Base-by-base conservation (phyloP, 2,888 invertebrate species). In the Pantelozetes paolii region DNA sequence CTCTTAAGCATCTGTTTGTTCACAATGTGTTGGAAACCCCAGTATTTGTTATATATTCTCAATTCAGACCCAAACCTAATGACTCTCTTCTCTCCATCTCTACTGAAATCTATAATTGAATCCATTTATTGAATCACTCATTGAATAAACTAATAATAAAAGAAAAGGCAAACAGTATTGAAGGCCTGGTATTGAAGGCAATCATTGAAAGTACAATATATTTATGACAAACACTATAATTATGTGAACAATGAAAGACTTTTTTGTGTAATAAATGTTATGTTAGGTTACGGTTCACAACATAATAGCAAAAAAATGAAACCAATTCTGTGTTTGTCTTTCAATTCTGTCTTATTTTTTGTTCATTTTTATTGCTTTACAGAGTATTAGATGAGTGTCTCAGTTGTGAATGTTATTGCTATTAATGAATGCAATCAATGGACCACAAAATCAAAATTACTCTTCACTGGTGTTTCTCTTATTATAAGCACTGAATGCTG, bases 81-180 rank as follows among this genome's bases (percentile, higher is more conserved):
- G 50, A 50, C 50, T 23, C 6, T 5, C n/a, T 9, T 40, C 15
- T 50, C 23, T 50, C 23, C 23, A 8, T 23, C 23, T 6, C 45
- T 36, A 50, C 2, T 20, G 20, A 50, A 50, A 50, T 50, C 50
- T 50, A 50, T 50, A 50, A 50, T 50, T 50, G 50, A 50, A 50
- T 50, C 50, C 50, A n/a, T 50, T 50, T 50, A 50, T 50, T 50
- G 50, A 50, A 50, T 50, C 50, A 50, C 50, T 50, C 50, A 50
- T 50, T 50, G 50, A 50, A 50, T 50, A 50, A 50, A 50, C 50
- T 50, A 50, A 50, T 50, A n/a, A 50, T 50, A 50, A 50, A 45
- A 50, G n/a, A 50, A 45, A 18, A 50, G n/a, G 23, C 2, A 20
- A 50, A 50, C 50, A 23, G 6, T 20, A 50, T n/a, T n/a, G n/a